A percentile compares a stretch with the other conserved stretches of the same genome.
These are phyloP conservation scores for Tribolium castaneum DNA, from an alignment of 1,140 invertebrate genomes.

Conservation along the genomic window DNA sequence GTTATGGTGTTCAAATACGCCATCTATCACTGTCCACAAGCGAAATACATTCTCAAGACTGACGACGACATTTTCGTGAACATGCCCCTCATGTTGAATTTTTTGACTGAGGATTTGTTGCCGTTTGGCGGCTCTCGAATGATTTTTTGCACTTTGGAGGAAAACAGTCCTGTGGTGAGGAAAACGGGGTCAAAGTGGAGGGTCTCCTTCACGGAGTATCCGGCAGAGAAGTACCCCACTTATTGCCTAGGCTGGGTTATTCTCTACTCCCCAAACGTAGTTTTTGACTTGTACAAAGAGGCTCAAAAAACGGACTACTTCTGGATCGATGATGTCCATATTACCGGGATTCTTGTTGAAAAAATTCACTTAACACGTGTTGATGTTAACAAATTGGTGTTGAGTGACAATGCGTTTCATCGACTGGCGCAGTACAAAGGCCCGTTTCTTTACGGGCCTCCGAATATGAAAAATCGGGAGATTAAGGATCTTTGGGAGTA, in stretches of 20 bases:
- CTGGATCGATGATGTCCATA: constrained; percentile 88
- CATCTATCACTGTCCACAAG: constrained; percentile 74
- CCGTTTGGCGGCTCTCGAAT: constrained; percentile 69
- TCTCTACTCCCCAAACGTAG: constrained; percentile 78
- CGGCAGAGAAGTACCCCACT: constrained; percentile 72
- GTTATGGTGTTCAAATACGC: constrained; percentile 86
- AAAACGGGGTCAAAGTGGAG: constrained; percentile 82
- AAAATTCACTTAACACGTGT: constrained; percentile 71
- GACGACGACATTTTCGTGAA: constrained; percentile 87
- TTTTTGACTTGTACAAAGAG: constrained; percentile 65
- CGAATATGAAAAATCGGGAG: constrained; percentile 53
- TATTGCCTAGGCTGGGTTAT: constrained; percentile 80
- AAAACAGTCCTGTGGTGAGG: constrained; percentile 66
- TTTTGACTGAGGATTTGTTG: constrained; percentile 70
- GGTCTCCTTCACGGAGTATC: constrained; percentile 77
- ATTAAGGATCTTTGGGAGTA: constrained; percentile 55
- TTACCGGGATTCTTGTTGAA: constrained; percentile 79
- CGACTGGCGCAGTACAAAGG: too few relatives aligned
- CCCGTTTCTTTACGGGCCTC: constrained; percentile 53
- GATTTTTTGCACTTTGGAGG: constrained; percentile 70
- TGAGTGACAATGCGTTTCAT: too few relatives aligned
- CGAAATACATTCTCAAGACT: constrained; percentile 80
- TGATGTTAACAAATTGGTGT: constrained; percentile 58
- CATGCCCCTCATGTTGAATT: constrained; percentile 72
- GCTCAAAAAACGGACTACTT: constrained; percentile 65